A percentile compares a stretch with the other conserved stretches of the same genome.
Conservation (phyloP, 1,140 invertebrate species). For the Saccostrea glomerata region DNA sequence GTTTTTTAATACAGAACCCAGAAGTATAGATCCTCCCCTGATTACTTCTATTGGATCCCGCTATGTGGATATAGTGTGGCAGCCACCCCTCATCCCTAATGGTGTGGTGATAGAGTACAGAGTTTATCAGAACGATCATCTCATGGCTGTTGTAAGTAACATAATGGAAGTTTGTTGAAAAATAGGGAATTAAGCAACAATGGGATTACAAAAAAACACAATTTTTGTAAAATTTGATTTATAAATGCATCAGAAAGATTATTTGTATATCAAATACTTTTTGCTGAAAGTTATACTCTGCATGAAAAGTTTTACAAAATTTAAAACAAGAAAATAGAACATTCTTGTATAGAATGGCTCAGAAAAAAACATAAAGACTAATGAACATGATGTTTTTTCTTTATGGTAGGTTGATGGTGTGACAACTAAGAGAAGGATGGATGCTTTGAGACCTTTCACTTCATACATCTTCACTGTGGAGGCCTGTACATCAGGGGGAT, state of each 20-base stretch:
- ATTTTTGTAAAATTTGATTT: too few species aligned
- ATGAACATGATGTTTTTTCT: too few species aligned
- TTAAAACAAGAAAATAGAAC: too few species aligned
- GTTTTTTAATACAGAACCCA: constrained; percentile 65
- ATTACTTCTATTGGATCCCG: constrained; percentile 63
- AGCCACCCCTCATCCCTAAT: constrained; percentile 69
- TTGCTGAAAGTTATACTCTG: too few species aligned
- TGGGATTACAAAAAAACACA: too few species aligned
- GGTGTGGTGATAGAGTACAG: constrained; percentile 74
- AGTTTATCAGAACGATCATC: constrained; percentile 69
- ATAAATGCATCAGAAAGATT: too few species aligned
- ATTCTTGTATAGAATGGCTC: too few species aligned
- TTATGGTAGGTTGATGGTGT: constrained; percentile 64
- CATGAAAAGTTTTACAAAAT: too few species aligned
- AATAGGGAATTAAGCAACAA: too few species aligned
- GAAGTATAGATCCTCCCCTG: constrained; percentile 67
- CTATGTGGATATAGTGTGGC: constrained; percentile 71
- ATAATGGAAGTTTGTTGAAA: neutral
- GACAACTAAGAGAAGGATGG: constrained; percentile 58
- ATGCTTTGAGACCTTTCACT: constrained; percentile 70
- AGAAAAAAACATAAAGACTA: too few species aligned
- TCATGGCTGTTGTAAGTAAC: constrained; percentile 63
- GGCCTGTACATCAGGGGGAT: constrained; percentile 76
- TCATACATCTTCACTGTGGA: constrained; percentile 72
- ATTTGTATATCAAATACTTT: too few species aligned